phyloP scores from a whole-genome alignment of 2,797 vertebrate genomes.

The Moxostoma hubbsi region DNA sequence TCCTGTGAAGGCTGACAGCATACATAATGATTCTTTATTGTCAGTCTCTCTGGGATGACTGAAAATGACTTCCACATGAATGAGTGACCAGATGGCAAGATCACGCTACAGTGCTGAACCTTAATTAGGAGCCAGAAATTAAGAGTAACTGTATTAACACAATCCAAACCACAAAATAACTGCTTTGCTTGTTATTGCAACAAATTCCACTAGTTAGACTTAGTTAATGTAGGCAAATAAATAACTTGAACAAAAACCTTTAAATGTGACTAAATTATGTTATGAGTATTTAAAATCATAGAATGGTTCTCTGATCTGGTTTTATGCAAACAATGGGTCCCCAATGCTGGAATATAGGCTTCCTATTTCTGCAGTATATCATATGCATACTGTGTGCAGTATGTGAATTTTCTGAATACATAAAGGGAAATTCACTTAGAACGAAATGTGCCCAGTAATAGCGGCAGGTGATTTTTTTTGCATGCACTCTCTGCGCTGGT shows the following conservation, averaged over 20 bases:
- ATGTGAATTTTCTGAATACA: too few relatives aligned
- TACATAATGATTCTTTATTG: slow-evolving; percentile 8
- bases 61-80: slow-evolving; percentile 62
- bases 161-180: background rate
- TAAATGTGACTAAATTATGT: background rate
- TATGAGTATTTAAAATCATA: too few relatives aligned
- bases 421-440: too few relatives aligned
- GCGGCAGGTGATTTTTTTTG: too few relatives aligned
- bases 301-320: too few relatives aligned
- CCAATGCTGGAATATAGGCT: too few relatives aligned
- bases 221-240: background rate
- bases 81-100: slow-evolving; percentile 62
- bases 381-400: too few relatives aligned
- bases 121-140: slow-evolving; percentile 52
- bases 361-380: too few relatives aligned
- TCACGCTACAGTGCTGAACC: slow-evolving; percentile 37
- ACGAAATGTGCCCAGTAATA: too few relatives aligned
- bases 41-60: slow-evolving; percentile 26
- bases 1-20: too few relatives aligned
- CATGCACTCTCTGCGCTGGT: too few relatives aligned
- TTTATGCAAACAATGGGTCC: too few relatives aligned
- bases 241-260: background rate
- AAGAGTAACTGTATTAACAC: slow-evolving; percentile 33
- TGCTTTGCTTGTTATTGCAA: background rate
- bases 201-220: background rate